These are phyloP conservation scores for Dicyrtomina minuta DNA, from an alignment of 2,888 invertebrate species.

Conservation along the genomic window DNA sequence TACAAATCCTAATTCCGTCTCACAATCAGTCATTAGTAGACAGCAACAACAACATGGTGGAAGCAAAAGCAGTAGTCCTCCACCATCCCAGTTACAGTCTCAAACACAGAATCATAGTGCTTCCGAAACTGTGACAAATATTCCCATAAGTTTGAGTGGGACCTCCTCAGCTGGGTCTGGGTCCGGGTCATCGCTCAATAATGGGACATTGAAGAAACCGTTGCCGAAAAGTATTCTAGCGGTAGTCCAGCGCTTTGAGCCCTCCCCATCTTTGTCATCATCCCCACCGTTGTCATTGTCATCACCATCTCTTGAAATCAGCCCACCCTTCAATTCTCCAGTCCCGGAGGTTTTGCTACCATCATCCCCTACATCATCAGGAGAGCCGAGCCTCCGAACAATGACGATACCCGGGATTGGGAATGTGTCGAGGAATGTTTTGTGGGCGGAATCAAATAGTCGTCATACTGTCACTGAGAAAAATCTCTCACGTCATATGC, in stretches of 20 bases:
- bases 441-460: conserved; percentile 49
- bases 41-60: conserved; percentile 1
- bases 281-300: conserved; percentile 46
- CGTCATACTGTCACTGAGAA: conserved; percentile 44
- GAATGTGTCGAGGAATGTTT: conserved; percentile 44
- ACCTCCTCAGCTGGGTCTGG: no score
- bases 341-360: no score
- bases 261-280: conserved; percentile 54
- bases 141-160: conserved; percentile 16
- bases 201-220: conserved; percentile 40
- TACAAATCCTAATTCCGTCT: not conserved
- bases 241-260: conserved; percentile 52
- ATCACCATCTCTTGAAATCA: not conserved
- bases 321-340: not conserved
- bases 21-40: no score
- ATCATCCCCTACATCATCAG: not conserved
- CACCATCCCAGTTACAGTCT: conserved; percentile 32
- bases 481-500: conserved; percentile 35
- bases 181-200: no score
- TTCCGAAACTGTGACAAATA: conserved; percentile 10
- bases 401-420: conserved; percentile 33
- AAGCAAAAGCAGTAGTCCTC: not conserved
- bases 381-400: not conserved
- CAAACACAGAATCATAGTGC: conserved; percentile 17
- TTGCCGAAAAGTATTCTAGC: conserved; percentile 53